Base-by-base conservation (phyloP, 1,140 invertebrate genomes). In the Fopius arisanus region DNA sequence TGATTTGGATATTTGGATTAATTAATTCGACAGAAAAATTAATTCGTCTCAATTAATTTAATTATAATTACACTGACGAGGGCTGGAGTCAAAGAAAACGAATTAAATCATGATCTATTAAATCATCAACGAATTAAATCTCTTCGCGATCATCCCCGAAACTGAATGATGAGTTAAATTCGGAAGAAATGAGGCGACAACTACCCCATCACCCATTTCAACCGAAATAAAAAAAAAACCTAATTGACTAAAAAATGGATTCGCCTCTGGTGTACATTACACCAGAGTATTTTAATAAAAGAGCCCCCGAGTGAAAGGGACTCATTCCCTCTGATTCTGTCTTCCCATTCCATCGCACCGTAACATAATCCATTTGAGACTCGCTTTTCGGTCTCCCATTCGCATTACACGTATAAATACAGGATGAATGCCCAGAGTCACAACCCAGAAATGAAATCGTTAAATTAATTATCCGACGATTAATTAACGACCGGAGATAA, bases 391-490 rank as follows among this genome's bases (percentile, higher is more conserved):
- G 43, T n/a, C 43, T 59, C 54, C 26, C 54, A 59, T 59, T 59
- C 19, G 23, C 54, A 59, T 26, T 59, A 59, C 54, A 59, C 10
- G 19, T 59, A 37, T 37, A 37, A 37, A 37, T 37, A 37, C 33
- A 37, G 33, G 33, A 37, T 37, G 33, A 37, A 37, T 37, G 33
- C 33, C 33, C 33, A 1, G 33, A 37, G 33, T 37, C 33, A 37
- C 43, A 12, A 0, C 54, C 54, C 54, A 12, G 23, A 14, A 59
- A 59, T 59, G 54, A 59, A 59, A 59, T 59, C 21, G 23, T 59
- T 26, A 59, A 59, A 59, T 59, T 59, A 59, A 59, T 59, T 28
- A 59, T 59, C 2, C 23, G 54, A 59, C 54, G 43, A 48, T 48
- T 48, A 48, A 67, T 31, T 67, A 31, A 33, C 19, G 2, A 37